These are phyloP conservation scores for Glaucomys volans DNA, from an alignment of 2,113 vertebrate genomes.

Conservation along the genomic window DNA sequence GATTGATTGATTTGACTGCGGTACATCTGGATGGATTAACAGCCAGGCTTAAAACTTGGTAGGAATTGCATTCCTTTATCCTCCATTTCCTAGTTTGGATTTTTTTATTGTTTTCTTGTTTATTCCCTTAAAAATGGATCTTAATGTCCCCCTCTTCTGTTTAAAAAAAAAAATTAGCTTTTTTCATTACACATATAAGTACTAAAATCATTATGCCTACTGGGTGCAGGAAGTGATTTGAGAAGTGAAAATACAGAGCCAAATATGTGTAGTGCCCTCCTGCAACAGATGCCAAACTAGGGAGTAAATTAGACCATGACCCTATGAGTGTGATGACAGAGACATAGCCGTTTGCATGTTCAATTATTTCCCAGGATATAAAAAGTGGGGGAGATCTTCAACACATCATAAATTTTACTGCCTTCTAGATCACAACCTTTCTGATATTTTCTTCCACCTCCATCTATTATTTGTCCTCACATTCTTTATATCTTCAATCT, in stretches of 20 bases:
- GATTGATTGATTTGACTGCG: background rate
- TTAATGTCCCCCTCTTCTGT: background rate
- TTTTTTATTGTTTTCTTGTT: background rate
- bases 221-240: background rate
- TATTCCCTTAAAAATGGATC: background rate
- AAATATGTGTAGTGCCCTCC: background rate
- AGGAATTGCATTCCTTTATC: background rate
- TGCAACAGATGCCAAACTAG: background rate
- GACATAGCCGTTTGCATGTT: background rate
- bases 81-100: background rate
- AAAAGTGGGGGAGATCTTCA: background rate
- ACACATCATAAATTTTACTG: background rate
- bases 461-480: background rate
- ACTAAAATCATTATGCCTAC: constrained; percentile 1
- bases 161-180: background rate
- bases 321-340: background rate
- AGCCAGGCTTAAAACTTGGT: background rate
- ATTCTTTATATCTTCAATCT: background rate
- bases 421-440: background rate
- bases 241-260: background rate
- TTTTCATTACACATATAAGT: background rate
- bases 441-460: background rate
- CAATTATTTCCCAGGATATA: background rate
- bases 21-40: background rate
- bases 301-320: background rate